Base-by-base conservation (phyloP, 2,888 invertebrate genomes). In the Lacanobia wlatinum region DNA sequence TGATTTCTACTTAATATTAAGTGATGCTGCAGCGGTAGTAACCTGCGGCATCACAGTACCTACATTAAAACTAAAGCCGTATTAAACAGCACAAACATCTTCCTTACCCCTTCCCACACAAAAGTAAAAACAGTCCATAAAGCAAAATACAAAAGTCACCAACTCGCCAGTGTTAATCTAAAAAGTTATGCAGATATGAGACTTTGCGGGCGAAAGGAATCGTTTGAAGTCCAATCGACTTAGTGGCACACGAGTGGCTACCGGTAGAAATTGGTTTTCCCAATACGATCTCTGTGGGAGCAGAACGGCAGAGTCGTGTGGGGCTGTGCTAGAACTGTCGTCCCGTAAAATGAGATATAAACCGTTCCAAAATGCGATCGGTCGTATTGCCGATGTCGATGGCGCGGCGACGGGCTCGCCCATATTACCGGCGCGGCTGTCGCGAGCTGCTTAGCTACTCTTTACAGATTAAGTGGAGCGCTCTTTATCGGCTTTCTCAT, bases 321-420 rank as follows among this genome's bases (percentile, higher is more conserved):
- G 21, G 12, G 84, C 80, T 77, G 85, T 60, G 64, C 84, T 77
- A 78, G 84, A 93, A 91, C 92, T 93, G 92, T 92, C 90, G 90
- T 90, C 87, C 90, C 93, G 92, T 93, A 92, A 95, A 95, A 95
- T 94, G 90, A 94, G 92, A 94, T 94, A 93, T 94, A 93, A 92
- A 92, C 89, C 90, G 91, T 85, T 93, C 92, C 92, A 94, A 95
- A 95, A 93, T 92, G 90, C 89, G 90, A 93, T 92, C 90, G 88
- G 86, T 89, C 90, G 85, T 86, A 87, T 88, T 86, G 88, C 86
- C 71, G 82, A 58, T 58, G 34, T 12, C 58, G 43, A 88, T 84
- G 88, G 85, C 70, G 81, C 16, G 23, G 43, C 80, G 79, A 80
- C 76, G 79, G 82, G 85, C 81, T 87, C 76, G 75, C 82, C 86